Evolutionary conservation across 2,888 invertebrate genomes (phyloP), one percentile per base, ranked within the genome.

Genomic region (Matsumyia berberina): DNA sequence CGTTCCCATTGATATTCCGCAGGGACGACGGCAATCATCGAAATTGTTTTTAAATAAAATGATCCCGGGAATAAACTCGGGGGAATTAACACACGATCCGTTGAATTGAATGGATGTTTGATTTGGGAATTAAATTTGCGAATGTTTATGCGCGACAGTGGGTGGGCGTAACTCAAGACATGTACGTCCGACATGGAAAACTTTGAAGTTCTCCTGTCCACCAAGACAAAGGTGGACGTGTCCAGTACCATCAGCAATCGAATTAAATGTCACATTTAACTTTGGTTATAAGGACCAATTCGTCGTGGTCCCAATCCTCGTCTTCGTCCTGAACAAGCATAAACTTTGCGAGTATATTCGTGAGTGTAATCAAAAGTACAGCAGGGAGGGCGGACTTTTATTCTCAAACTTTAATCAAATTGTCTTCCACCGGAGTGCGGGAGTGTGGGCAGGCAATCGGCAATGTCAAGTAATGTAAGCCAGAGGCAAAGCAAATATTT

Each of bases 341-440:
- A 77, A 82, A 78, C 72, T 82, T 72, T 66, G n/a, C n/a, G n/a
- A n/a, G n/a, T n/a, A 82, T 60, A 60, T 77, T 55, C 79, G 67
- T 69, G 73, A 64, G 69, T 67, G 83, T 78, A 83, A 83, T 79
- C 83, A 74, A 73, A 83, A 58, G 67, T 55, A 55, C 57, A n/a
- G 57, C 11, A 39, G 19, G 3, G 35, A n/a, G 2, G 29, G 0
- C 12, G 37, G 17, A 73, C 69, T 83, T 83, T 83, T 78, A 73
- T 83, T 74, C 67, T 64, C 49, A 73, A 83, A 83, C 83, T 83
- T 79, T 69, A 79, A 83, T 83, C 83, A 83, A 79, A 83, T 74
- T 83, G 83, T 62, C 79, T 69, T 79, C 37, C 60, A 53, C 42
- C 15, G 53, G 53, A 60, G 46, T 77, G 31, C 5, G 6, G 37